Evolutionary conservation across 2,888 invertebrate genomes (phyloP).

Genomic region (Spisula solida): DNA sequence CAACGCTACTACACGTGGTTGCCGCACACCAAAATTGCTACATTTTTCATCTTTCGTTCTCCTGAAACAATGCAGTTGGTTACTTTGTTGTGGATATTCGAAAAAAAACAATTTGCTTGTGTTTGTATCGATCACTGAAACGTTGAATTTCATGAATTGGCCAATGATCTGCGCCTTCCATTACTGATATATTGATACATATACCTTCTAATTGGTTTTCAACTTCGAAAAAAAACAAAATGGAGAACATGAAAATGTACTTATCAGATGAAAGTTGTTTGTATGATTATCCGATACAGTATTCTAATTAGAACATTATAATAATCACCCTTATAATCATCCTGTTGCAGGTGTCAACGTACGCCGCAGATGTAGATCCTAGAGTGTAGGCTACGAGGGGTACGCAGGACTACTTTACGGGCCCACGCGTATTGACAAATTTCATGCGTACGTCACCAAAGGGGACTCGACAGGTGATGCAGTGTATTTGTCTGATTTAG

Average conservation of each 20-base stretch:
- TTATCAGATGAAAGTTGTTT: not conserved
- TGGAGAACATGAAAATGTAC: not conserved
- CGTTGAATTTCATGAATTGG: too few relatives aligned
- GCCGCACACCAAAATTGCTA: too few relatives aligned
- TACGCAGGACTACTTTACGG: not conserved
- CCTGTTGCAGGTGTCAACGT: not conserved
- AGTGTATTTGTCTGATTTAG: not conserved
- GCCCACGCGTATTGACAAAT: not conserved
- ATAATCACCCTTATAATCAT: not conserved
- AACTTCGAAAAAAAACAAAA: not conserved
- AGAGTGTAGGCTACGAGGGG: not conserved
- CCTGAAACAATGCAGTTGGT: too few relatives aligned
- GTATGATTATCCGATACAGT: not conserved
- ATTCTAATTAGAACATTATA: not conserved
- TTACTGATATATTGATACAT: too few relatives aligned
- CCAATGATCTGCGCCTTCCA: too few relatives aligned
- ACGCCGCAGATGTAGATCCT: conserved; percentile 21
- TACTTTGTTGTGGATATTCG: too few relatives aligned
- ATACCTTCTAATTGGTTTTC: too few relatives aligned
- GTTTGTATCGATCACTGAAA: too few relatives aligned
- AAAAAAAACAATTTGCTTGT: too few relatives aligned
- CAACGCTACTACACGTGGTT: too few relatives aligned
- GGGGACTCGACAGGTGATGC: not conserved
- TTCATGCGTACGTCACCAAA: conserved; percentile 9
- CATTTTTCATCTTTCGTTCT: too few relatives aligned